Evolutionary conservation across 2,113 vertebrate genomes (phyloP), one percentile per base, ranked within the genome.

Genomic region (Lophotis ruficrista): DNA sequence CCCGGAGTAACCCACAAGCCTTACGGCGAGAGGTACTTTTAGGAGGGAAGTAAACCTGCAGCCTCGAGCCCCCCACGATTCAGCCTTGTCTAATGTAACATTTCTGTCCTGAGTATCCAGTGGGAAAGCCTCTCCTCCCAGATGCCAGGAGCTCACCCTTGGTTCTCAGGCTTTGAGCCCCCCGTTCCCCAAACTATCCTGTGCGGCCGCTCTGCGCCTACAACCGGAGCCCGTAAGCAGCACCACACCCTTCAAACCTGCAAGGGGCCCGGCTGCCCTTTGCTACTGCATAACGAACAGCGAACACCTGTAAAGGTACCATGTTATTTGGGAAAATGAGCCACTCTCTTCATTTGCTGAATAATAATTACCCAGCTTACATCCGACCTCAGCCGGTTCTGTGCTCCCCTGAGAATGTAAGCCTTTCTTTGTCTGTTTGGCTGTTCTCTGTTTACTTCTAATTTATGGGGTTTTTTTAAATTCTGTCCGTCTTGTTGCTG

Each of bases 151-250:
- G 10, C 24, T 69, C 25, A 6, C 27, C 30, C 6, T 2, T 3
- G 4, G 12, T 9, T 37, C 24, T 62, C 30, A 7, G 18, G 31
- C 11, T 62, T 17, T 4, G 11, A 90, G 5, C 8, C 19, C 11
- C 45, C 24, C 7, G 6, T 13, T 62, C 38, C 14, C 45, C 24
- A 24, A 45, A 30, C 31, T 58, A 1, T 9, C 31, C 25, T 9
- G 8, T 4, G 12, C 7, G 37, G 22, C 33, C 45, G 4, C 2
- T n/a, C 72, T 60, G n/a, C n/a, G 35, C 7, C 6, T 17, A 6
- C 10, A 77, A 10, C 9, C 4, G 43, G 58, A 66, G 38, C 30
- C 4, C 11, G 1, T 27, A 81, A 62, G 0, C 1, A 77, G 38
- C 78, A 51, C 25, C n/a, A n/a, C 54, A 38, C 14, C 25, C 37